Conservation (phyloP, 2,888 invertebrate species). For the Elegia similella region DNA sequence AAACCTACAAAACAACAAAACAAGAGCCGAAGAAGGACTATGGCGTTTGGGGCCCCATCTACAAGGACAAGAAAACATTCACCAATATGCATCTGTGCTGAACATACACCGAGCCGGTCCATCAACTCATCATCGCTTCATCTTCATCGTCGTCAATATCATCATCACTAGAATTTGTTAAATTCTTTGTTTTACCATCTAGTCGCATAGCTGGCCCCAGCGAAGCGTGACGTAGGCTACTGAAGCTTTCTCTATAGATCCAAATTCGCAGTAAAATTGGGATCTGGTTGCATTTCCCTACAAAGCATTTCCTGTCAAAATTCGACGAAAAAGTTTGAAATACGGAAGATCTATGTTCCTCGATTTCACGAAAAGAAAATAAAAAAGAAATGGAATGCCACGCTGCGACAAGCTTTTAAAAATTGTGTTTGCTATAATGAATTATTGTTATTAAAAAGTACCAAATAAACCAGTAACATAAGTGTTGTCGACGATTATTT, state of each 20-base stretch:
- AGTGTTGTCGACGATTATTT: slow-evolving; percentile 2
- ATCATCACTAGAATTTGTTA: slow-evolving; percentile 11
- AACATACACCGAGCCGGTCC: slow-evolving; percentile 46
- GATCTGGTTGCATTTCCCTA: too few species aligned
- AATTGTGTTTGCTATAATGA: slow-evolving; percentile 19
- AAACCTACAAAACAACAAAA: slow-evolving; percentile 49
- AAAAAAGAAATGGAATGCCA: too few species aligned
- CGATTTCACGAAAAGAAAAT: too few species aligned
- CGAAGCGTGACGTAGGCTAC: not conserved
- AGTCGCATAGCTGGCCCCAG: not conserved
- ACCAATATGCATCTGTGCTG: slow-evolving; percentile 86
- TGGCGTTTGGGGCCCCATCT: slow-evolving; percentile 87
- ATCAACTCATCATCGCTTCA: slow-evolving; percentile 38
- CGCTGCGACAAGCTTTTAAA: slow-evolving; percentile 20
- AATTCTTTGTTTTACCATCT: not conserved
- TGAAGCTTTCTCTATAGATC: too few species aligned
- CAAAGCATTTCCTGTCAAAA: too few species aligned
- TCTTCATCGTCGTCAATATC: slow-evolving; percentile 40
- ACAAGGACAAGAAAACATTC: slow-evolving; percentile 88
- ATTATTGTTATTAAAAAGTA: slow-evolving; percentile 18
- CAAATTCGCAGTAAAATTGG: too few species aligned
- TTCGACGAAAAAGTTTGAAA: too few species aligned
- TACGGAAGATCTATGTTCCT: too few species aligned
- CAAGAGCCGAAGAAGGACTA: slow-evolving; percentile 72
- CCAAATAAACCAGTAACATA: slow-evolving; percentile 22